Conservation (phyloP, 2,888 invertebrate genomes). For the Hydrotaea diabolus region DNA sequence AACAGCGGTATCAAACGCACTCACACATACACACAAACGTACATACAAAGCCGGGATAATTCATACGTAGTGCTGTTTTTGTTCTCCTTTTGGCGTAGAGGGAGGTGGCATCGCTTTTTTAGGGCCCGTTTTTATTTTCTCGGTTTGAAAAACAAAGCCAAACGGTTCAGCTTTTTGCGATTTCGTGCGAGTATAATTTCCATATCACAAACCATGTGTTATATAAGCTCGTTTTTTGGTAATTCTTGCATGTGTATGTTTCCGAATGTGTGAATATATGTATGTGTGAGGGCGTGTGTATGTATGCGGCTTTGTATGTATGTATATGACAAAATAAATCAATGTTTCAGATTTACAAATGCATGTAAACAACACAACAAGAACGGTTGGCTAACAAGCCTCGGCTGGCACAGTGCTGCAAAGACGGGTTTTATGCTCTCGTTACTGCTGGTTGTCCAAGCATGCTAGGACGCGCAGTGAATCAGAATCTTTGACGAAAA, state of each 20-base stretch:
- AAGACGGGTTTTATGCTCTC: too few species aligned
- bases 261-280: neutral
- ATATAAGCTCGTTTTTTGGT: slow-evolving; percentile 47
- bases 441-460: too few species aligned
- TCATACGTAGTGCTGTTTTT: slow-evolving; percentile 12
- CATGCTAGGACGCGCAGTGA: too few species aligned
- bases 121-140: neutral
- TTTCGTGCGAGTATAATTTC: slow-evolving; percentile 48
- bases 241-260: slow-evolving; percentile 7
- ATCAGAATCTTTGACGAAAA: too few species aligned
- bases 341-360: slow-evolving; percentile 59
- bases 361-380: slow-evolving; percentile 36
- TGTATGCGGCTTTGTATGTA: neutral
- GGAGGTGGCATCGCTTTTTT: neutral
- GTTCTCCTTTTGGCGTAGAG: neutral
- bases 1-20: slow-evolving; percentile 10
- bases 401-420: neutral
- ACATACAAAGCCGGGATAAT: slow-evolving; percentile 10
- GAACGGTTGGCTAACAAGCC: neutral
- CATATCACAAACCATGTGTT: slow-evolving; percentile 61
- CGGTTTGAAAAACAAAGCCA: slow-evolving; percentile 44
- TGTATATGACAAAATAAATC: slow-evolving; percentile 57
- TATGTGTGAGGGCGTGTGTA: neutral
- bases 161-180: slow-evolving; percentile 34
- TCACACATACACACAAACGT: neutral